Percentiles rank a stretch among this genome's conserved stretches.
Conservation (phyloP, 2,888 invertebrate genomes). For the Buathra laborator region DNA sequence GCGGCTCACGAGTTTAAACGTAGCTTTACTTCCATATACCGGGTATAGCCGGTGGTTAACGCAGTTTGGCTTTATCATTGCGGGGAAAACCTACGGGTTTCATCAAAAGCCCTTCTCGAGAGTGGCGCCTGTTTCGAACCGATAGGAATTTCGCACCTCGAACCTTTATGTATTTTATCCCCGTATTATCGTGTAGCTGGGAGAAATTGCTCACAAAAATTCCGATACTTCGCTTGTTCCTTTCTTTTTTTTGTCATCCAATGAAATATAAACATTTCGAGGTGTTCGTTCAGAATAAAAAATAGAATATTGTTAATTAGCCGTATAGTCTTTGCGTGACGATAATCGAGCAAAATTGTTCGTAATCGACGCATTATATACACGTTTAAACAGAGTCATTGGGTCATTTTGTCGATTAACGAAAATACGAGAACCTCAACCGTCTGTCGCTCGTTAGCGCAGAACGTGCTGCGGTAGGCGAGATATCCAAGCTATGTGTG, state of each 20-base stretch:
- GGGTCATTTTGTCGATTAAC: conserved; percentile 38
- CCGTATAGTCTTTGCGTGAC: conserved; percentile 1
- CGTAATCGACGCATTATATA: conserved; percentile 1
- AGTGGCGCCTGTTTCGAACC: conserved; percentile 2
- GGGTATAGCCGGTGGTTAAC: neutral
- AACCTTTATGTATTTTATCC: neutral
- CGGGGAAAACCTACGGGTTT: conserved; percentile 27
- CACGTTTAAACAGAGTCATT: neutral
- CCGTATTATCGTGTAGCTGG: neutral
- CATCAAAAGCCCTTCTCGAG: conserved; percentile 46
- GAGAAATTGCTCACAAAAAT: neutral
- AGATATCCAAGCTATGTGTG: conserved; percentile 63
- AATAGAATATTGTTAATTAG: neutral
- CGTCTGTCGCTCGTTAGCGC: conserved; percentile 68
- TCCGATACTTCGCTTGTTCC: neutral
- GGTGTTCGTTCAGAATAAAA: neutral
- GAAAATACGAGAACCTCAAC: conserved; percentile 13
- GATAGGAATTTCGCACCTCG: conserved; percentile 29
- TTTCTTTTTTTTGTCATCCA: neutral
- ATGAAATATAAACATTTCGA: neutral
- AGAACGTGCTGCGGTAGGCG: conserved; percentile 67
- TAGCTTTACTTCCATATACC: conserved; percentile 12
- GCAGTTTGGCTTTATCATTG: conserved; percentile 54
- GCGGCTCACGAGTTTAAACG: conserved; percentile 65
- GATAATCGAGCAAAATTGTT: conserved; percentile 4